phyloP scores from a whole-genome alignment of 2,797 vertebrate species.

The Arrhamphus sclerolepis region DNA sequence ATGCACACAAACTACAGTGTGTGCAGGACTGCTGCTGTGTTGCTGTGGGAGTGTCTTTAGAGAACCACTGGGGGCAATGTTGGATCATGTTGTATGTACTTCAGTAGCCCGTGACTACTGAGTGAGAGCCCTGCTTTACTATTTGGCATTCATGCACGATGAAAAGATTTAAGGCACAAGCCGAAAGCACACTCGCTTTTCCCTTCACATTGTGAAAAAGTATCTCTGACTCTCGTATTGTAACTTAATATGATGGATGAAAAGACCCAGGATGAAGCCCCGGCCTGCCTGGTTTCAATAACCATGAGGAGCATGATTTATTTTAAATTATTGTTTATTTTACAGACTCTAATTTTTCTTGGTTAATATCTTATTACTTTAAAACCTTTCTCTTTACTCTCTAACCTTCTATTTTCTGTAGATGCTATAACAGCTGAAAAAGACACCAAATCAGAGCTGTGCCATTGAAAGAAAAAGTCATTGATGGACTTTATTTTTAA shows the following conservation, averaged over 20 bases:
- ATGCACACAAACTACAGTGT: slow-evolving; percentile 3
- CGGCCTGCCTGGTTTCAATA: slow-evolving; percentile 61
- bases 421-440: slow-evolving; percentile 23
- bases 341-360: slow-evolving; percentile 61
- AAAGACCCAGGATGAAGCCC: slow-evolving; percentile 41
- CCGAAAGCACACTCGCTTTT: slow-evolving; percentile 14
- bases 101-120: slow-evolving; percentile 3
- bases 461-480: slow-evolving; percentile 9
- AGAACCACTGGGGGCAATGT: slow-evolving; percentile 59
- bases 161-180: slow-evolving; percentile 15
- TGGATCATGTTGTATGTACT: slow-evolving; percentile 30
- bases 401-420: slow-evolving; percentile 16
- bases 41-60: slow-evolving; percentile 37
- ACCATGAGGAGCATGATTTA: slow-evolving; percentile 12
- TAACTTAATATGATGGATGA: slow-evolving; percentile 52
- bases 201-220: slow-evolving; percentile 8
- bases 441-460: slow-evolving; percentile 18
- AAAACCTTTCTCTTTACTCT: slow-evolving; percentile 27
- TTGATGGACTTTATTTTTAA: slow-evolving; percentile 5
- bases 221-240: slow-evolving; percentile 19
- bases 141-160: slow-evolving; percentile 4
- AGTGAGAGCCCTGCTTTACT: slow-evolving; percentile 17
- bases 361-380: slow-evolving; percentile 44
- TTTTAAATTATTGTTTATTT: slow-evolving; percentile 5
- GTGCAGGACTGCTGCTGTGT: not conserved